Conservation (phyloP, 2,888 invertebrate species). For the Limnephilus auricula region DNA sequence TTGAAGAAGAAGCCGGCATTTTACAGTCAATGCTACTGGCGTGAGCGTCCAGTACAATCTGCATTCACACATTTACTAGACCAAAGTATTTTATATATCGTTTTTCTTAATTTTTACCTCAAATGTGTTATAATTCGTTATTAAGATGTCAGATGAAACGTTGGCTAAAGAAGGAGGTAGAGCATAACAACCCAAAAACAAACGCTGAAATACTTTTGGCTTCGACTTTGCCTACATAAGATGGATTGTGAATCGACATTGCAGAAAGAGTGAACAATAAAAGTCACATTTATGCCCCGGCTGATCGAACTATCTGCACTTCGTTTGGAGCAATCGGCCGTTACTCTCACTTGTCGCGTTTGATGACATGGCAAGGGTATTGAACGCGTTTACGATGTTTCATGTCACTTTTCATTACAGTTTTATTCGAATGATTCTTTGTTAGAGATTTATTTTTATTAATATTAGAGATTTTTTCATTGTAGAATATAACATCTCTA, state of each 20-base stretch:
- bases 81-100: no score
- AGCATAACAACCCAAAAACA: no score
- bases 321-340: background rate
- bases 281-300: background rate
- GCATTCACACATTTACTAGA: slow-evolving; percentile 10
- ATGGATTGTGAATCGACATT: background rate
- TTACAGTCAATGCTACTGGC: no score
- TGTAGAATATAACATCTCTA: background rate
- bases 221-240: no score
- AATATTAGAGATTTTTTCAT: background rate
- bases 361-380: background rate
- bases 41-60: no score
- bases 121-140: no score
- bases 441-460: background rate
- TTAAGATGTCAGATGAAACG: no score
- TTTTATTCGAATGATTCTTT: background rate
- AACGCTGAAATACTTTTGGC: no score
- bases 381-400: slow-evolving; percentile 13
- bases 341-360: slow-evolving; percentile 3
- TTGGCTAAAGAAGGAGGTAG: no score
- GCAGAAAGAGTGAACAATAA: background rate
- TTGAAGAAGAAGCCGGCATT: no score
- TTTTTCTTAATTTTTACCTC: no score
- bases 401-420: background rate
- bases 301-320: slow-evolving; percentile 38